phyloP scores from a whole-genome alignment of 2,797 vertebrate genomes.

The Phylloscopus collybita region DNA sequence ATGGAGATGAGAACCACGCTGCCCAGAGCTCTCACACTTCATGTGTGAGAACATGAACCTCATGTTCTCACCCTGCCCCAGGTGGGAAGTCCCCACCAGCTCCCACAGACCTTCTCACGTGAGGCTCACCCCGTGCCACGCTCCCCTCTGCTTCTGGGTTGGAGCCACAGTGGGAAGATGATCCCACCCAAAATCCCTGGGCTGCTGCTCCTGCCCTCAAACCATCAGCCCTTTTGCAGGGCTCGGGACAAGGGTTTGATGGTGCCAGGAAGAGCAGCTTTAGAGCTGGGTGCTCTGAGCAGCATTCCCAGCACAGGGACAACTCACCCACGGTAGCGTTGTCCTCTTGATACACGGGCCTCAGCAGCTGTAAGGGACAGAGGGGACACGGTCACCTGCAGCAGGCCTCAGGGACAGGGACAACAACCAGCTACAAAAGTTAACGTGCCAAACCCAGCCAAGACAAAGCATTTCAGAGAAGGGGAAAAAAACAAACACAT shows the following conservation, averaged over 20 bases:
- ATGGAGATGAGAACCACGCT: rapidly evolving
- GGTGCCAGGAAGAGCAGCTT: neutral
- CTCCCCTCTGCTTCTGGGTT: neutral
- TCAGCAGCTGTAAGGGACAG: slow-evolving; percentile 84
- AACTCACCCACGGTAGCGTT: slow-evolving; percentile 83
- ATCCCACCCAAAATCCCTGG: neutral
- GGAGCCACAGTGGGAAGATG: neutral
- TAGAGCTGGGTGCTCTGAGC: neutral
- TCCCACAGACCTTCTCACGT: neutral
- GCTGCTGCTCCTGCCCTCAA: neutral
- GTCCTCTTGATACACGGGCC: slow-evolving; percentile 88
- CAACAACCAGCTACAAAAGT: neutral
- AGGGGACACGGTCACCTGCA: neutral
- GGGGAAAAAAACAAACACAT: neutral
- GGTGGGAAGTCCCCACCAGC: neutral
- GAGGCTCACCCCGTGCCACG: neutral
- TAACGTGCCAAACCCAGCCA: neutral
- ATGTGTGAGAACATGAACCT: neutral
- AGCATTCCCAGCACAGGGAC: neutral
- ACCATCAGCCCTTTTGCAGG: rapidly evolving
- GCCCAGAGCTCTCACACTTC: neutral
- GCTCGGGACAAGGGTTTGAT: neutral
- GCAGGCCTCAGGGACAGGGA: neutral
- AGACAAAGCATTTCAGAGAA: neutral
- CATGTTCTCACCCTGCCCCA: neutral